A percentile compares a stretch with the other conserved stretches of the same genome.
phyloP scores from a whole-genome alignment of 2,888 invertebrate genomes.

The Alitta virens region DNA sequence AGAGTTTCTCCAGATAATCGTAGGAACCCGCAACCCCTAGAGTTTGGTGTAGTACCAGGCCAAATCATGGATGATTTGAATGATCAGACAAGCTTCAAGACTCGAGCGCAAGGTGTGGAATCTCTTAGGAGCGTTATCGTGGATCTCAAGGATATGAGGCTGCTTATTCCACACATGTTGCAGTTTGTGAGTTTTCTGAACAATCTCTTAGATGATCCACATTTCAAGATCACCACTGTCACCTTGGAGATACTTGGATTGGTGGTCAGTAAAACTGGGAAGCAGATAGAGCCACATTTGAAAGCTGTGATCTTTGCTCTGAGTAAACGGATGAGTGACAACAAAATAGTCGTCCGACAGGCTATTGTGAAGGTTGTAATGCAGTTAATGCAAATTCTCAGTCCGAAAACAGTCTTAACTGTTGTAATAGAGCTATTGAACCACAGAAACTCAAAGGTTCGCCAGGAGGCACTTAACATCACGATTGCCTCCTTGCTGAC shows the following conservation, averaged over 20 bases:
- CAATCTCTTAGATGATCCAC: slow-evolving; percentile 65
- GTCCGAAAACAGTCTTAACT: slow-evolving; percentile 62
- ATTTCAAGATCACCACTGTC: slow-evolving; percentile 60
- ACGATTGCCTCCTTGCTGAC: slow-evolving; percentile 75
- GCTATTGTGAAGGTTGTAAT: slow-evolving; percentile 60
- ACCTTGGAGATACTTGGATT: slow-evolving; percentile 59
- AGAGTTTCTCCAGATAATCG: neutral
- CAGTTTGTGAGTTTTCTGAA: slow-evolving; percentile 66
- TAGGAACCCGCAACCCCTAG: slow-evolving; percentile 19
- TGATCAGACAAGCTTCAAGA: slow-evolving; percentile 64
- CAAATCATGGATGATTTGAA: slow-evolving; percentile 55
- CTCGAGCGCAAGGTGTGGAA: slow-evolving; percentile 64
- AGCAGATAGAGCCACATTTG: slow-evolving; percentile 57
- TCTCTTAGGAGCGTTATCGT: slow-evolving; percentile 62
- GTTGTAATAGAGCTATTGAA: slow-evolving; percentile 60
- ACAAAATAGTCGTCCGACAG: slow-evolving; percentile 60
- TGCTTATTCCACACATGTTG: slow-evolving; percentile 65
- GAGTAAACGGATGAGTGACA: slow-evolving; percentile 59
- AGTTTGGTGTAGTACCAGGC: slow-evolving; percentile 58
- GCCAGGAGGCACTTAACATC: slow-evolving; percentile 75
- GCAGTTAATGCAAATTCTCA: slow-evolving; percentile 61
- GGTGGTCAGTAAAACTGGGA: slow-evolving; percentile 57
- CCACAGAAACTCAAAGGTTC: slow-evolving; percentile 62
- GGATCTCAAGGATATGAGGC: slow-evolving; percentile 38
- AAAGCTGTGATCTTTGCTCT: slow-evolving; percentile 58